Percentiles rank a stretch among this genome's conserved stretches.
These are phyloP conservation scores for Lithophane semibrunnea DNA, from an alignment of 2,888 invertebrate species.

Conservation along the genomic window DNA sequence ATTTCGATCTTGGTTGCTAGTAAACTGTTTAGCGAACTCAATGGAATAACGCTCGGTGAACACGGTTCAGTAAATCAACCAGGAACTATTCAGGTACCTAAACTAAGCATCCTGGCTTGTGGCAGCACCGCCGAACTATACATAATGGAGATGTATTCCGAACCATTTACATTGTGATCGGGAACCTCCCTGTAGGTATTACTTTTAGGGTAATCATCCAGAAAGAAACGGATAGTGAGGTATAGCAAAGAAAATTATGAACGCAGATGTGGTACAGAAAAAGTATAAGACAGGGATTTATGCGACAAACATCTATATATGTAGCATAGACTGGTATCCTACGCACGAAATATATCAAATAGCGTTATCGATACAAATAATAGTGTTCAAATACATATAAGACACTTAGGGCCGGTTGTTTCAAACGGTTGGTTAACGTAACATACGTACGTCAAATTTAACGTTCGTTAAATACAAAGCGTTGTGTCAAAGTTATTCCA, in stretches of 20 bases:
- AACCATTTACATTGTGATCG: slow-evolving; percentile 43
- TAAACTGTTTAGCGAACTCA: slow-evolving; percentile 10
- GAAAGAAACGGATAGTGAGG: slow-evolving; percentile 38
- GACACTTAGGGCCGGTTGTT: no score
- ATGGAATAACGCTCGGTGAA: slow-evolving; percentile 9
- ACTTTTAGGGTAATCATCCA: slow-evolving; percentile 48
- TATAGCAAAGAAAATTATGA: background rate
- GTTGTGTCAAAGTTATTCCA: no score
- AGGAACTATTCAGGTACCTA: slow-evolving; percentile 10
- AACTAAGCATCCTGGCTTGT: slow-evolving; percentile 7
- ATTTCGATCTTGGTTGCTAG: background rate
- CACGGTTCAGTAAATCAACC: slow-evolving; percentile 26
- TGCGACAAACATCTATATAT: slow-evolving; percentile 17
- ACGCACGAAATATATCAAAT: background rate
- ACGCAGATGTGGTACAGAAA: background rate
- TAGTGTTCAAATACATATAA: background rate
- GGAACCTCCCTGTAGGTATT: slow-evolving; percentile 11
- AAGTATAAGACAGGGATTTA: slow-evolving; percentile 2
- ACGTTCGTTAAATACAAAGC: no score
- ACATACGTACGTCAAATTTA: no score
- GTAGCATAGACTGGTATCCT: background rate
- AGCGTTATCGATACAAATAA: slow-evolving; percentile 1
- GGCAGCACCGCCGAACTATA: slow-evolving; percentile 3
- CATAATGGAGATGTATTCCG: slow-evolving; percentile 41
- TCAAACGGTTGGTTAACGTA: no score